A percentile compares a stretch with the other conserved stretches of the same genome.
Evolutionary conservation across 2,113 vertebrate genomes (phyloP).

Genomic region (zebrafish (Danio rerio)): GRCz12tu NC_133195.1:29970001-29970500

Average conservation of each 20-base stretch:
- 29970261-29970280: slow-evolving; percentile 28
- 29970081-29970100: slow-evolving; percentile 21
- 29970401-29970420: no score
- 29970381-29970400: no score
- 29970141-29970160: slow-evolving; percentile 30
- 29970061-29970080: slow-evolving; percentile 22
- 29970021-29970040: slow-evolving; percentile 3
- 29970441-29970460: no score
- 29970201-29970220: slow-evolving; percentile 23
- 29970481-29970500: no score
- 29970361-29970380: no score
- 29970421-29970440: no score
- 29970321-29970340: no score
- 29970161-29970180: slow-evolving; percentile 36
- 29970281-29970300: background rate
- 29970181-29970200: slow-evolving; percentile 35
- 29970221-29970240: slow-evolving; percentile 10
- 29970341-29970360: no score
- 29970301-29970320: background rate
- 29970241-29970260: slow-evolving; percentile 25
- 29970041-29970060: background rate
- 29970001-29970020: background rate
- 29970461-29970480: no score
- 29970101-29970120: slow-evolving; percentile 32
- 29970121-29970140: slow-evolving; percentile 27